Evolutionary conservation across 2,113 vertebrate genomes (phyloP).

Genomic region (Indicator maculatus): DNA sequence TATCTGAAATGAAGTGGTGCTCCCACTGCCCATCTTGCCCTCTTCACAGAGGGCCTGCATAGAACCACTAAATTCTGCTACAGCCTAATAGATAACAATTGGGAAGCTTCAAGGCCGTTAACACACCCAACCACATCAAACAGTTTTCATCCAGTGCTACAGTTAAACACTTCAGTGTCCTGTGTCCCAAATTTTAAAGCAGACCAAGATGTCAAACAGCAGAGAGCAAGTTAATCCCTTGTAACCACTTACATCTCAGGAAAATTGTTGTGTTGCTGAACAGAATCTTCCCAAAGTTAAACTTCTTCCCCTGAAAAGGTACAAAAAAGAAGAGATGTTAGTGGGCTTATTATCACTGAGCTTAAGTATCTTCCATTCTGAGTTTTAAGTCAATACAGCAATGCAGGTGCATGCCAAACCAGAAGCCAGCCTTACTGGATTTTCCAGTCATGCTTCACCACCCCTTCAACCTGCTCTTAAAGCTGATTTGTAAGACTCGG

Average conservation of each 20-base stretch:
- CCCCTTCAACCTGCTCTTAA: neutral
- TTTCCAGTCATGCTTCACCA: slow-evolving; percentile 40
- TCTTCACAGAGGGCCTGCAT: neutral
- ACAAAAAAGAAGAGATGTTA: neutral
- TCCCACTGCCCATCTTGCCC: neutral
- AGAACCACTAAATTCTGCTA: neutral
- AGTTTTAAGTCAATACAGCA: slow-evolving; percentile 15
- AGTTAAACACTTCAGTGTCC: neutral
- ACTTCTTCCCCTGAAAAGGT: slow-evolving; percentile 74
- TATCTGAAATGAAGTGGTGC: neutral
- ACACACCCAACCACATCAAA: neutral
- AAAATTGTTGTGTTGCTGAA: slow-evolving; percentile 82
- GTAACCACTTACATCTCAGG: slow-evolving; percentile 79
- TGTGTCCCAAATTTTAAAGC: neutral
- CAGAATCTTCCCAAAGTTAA: slow-evolving; percentile 83
- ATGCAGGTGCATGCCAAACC: neutral
- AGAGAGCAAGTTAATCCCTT: neutral
- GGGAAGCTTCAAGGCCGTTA: neutral
- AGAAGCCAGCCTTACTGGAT: slow-evolving; percentile 42
- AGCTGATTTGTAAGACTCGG: neutral
- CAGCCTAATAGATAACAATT: neutral
- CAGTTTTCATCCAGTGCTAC: neutral
- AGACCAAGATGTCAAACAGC: neutral
- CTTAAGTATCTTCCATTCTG: neutral
- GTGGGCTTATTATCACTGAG: neutral